Percentiles rank a stretch among this genome's conserved stretches.
phyloP scores from a whole-genome alignment of 2,797 vertebrate species.

The Chiroxiphia lanceolata region DNA sequence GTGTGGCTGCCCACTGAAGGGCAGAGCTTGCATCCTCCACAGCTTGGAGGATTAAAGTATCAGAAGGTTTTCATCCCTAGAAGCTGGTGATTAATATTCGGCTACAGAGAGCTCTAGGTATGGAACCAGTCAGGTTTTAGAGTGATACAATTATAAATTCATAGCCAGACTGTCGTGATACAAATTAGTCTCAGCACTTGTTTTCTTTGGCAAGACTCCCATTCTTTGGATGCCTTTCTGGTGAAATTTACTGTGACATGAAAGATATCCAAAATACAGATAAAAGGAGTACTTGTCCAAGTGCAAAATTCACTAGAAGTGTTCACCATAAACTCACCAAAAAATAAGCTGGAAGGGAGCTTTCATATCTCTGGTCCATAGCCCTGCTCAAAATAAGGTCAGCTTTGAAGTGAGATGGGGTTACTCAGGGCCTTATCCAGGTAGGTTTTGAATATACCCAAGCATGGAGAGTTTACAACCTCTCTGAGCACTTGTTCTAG shows the following conservation, averaged over 20 bases:
- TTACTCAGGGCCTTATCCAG: background rate
- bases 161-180: slow-evolving; percentile 41
- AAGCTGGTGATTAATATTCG: background rate
- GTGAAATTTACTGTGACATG: slow-evolving; percentile 13
- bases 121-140: background rate
- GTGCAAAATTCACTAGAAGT: background rate
- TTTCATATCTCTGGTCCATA: background rate
- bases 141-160: slow-evolving; percentile 27
- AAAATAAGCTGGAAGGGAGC: background rate
- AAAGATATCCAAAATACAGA: slow-evolving; percentile 38
- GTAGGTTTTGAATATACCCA: background rate
- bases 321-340: background rate
- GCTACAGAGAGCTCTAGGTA: background rate
- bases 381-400: background rate
- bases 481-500: background rate
- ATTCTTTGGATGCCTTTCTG: slow-evolving; percentile 26
- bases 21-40: background rate
- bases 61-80: background rate
- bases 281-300: slow-evolving; percentile 21
- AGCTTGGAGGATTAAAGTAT: background rate
- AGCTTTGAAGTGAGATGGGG: background rate
- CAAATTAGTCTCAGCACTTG: slow-evolving; percentile 31
- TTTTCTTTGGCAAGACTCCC: slow-evolving; percentile 48
- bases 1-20: background rate
- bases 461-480: background rate